These are phyloP conservation scores for Phylloscopus trochiloides DNA, from an alignment of 2,113 vertebrate species.

Conservation along the genomic window DNA sequence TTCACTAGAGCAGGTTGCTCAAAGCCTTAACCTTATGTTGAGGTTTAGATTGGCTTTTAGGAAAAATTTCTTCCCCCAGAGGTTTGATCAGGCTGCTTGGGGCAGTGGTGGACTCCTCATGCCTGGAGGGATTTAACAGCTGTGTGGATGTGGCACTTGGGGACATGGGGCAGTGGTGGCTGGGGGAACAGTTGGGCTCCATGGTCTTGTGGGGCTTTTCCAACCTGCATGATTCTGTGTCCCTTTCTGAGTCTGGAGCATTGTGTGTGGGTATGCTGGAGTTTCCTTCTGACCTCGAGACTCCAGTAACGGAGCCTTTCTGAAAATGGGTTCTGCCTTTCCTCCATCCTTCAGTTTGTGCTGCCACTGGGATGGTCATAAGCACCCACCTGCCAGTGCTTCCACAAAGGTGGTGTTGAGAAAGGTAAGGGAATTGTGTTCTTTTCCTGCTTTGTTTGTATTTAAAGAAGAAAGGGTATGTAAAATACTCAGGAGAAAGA, in stretches of 20 bases:
- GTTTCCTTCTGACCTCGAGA: neutral
- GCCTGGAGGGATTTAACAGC: neutral
- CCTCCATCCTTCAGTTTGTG: neutral
- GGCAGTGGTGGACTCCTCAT: neutral
- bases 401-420: neutral
- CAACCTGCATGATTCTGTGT: neutral
- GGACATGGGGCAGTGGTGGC: neutral
- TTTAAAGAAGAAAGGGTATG: neutral
- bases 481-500: neutral
- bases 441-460: neutral
- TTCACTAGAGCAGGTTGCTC: neutral
- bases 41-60: neutral
- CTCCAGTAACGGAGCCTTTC: neutral
- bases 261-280: neutral
- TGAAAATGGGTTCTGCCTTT: neutral
- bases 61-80: neutral
- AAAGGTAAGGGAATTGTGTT: neutral
- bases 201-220: neutral
- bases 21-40: neutral
- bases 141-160: rapidly evolving
- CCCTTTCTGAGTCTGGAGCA: neutral
- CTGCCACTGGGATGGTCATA: neutral
- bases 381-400: neutral
- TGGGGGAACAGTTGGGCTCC: neutral
- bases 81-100: neutral